Conservation (phyloP, 2,888 invertebrate species). For the Rosalia funebris region DNA sequence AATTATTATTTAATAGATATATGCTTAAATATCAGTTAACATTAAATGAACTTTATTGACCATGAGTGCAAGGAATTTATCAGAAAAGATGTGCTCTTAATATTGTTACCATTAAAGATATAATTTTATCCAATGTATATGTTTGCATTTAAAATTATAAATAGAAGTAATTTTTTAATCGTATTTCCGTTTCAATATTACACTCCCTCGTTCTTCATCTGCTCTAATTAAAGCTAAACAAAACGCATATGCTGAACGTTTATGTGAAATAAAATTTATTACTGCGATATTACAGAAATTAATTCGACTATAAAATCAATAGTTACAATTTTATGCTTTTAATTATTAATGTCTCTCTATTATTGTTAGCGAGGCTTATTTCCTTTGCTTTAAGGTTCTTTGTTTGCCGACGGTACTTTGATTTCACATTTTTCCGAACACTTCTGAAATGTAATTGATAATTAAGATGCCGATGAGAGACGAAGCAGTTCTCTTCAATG, state of each 20-base stretch:
- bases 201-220: constrained; percentile 28
- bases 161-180: too few relatives aligned
- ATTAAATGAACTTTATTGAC: too few relatives aligned
- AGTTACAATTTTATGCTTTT: constrained; percentile 28
- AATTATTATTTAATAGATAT: too few relatives aligned
- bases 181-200: too few relatives aligned
- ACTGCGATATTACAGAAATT: constrained; percentile 23
- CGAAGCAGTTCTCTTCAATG: background rate
- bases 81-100: too few relatives aligned
- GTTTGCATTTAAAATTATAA: too few relatives aligned
- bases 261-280: constrained; percentile 28
- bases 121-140: too few relatives aligned
- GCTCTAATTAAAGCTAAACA: constrained; percentile 41
- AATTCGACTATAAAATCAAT: constrained; percentile 33
- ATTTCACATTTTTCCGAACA: background rate
- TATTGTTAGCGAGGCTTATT: constrained; percentile 12
- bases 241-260: constrained; percentile 18
- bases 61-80: too few relatives aligned
- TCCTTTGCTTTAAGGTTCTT: constrained; percentile 3
- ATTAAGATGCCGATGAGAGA: too few relatives aligned
- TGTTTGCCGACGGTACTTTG: constrained; percentile 4
- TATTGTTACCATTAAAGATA: too few relatives aligned
- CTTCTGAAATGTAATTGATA: background rate
- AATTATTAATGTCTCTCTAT: constrained; percentile 24
- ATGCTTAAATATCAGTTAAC: too few relatives aligned